phyloP scores from a whole-genome alignment of 2,888 invertebrate species.

The Chrysolina americana region DNA sequence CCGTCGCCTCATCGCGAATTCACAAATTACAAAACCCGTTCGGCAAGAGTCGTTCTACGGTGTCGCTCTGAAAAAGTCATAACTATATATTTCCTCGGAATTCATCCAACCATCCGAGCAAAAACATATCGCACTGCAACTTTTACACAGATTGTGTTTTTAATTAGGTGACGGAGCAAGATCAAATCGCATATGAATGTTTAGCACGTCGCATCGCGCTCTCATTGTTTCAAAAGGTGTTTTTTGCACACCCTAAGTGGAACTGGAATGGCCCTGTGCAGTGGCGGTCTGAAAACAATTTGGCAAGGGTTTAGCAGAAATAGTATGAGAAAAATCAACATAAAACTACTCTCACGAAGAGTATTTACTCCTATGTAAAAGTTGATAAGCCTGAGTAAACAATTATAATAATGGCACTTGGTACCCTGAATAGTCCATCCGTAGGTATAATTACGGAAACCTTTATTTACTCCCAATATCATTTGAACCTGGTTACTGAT shows the following conservation, averaged over 20 bases:
- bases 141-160: constrained; percentile 60
- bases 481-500: too few relatives aligned
- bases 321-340: too few relatives aligned
- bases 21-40: constrained; percentile 18
- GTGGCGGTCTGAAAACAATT: not conserved
- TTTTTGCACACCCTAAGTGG: constrained; percentile 54
- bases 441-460: too few relatives aligned
- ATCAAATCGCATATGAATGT: constrained; percentile 61
- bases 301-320: too few relatives aligned
- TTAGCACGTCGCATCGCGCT: constrained; percentile 60
- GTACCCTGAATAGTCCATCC: too few relatives aligned
- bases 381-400: too few relatives aligned
- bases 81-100: constrained; percentile 43
- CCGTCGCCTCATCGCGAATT: constrained; percentile 17
- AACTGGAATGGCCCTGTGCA: constrained; percentile 37
- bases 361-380: too few relatives aligned
- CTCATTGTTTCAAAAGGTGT: constrained; percentile 56
- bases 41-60: constrained; percentile 8
- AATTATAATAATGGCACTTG: too few relatives aligned
- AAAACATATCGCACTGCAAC: constrained; percentile 55
- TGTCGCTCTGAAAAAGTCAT: constrained; percentile 40
- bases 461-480: too few relatives aligned
- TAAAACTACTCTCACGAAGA: too few relatives aligned
- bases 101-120: constrained; percentile 41
- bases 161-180: constrained; percentile 61